These are phyloP conservation scores for Calameuta filiformis DNA, from an alignment of 2,888 invertebrate genomes.

Conservation along the genomic window DNA sequence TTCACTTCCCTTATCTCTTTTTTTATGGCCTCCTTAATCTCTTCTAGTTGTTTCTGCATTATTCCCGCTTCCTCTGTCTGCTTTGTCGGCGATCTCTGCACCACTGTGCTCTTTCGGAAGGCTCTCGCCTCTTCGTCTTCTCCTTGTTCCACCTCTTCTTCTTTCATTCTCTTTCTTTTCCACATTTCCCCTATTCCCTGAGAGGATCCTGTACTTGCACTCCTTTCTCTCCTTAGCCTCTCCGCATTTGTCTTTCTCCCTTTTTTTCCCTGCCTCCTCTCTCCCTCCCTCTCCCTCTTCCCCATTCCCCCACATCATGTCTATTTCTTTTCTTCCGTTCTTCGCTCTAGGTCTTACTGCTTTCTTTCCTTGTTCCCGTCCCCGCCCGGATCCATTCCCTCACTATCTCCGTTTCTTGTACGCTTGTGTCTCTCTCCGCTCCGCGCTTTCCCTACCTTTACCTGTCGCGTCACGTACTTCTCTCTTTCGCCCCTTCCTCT, in stretches of 20 bases:
- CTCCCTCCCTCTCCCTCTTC: not conserved
- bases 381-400: too few species aligned
- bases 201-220: not conserved
- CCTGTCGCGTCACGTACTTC: too few species aligned
- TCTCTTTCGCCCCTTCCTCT: too few species aligned
- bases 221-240: not conserved
- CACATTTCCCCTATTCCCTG: not conserved
- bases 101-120: not conserved
- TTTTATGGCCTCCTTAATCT: not conserved
- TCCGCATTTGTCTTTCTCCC: not conserved
- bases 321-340: not conserved
- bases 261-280: not conserved
- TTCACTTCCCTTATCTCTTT: not conserved
- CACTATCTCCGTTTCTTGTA: too few species aligned
- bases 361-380: too few species aligned
- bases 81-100: not conserved
- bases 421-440: too few species aligned
- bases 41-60: not conserved
- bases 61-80: too few species aligned
- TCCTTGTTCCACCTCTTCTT: not conserved
- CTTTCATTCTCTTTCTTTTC: conserved; percentile 2
- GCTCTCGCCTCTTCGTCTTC: not conserved
- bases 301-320: not conserved
- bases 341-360: too few species aligned
- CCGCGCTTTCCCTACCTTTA: too few species aligned